Conservation (phyloP, 2,888 invertebrate genomes). For the Drosophila multiciliata region DNA sequence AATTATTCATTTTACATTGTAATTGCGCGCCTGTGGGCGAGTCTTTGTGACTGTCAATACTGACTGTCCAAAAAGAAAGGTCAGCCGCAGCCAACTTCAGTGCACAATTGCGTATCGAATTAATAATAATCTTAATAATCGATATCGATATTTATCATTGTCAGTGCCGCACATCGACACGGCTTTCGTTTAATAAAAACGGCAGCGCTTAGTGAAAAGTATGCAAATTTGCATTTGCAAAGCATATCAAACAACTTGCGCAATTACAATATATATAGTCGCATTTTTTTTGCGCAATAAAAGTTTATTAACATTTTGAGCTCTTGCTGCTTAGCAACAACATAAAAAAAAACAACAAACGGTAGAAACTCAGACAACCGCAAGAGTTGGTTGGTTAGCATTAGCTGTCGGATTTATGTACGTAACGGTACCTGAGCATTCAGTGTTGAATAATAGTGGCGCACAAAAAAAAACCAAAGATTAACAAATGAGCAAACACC, state of each 20-base stretch:
- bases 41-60: conserved; percentile 5
- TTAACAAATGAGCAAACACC: conserved; percentile 68
- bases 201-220: conserved; percentile 4
- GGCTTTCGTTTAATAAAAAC: conserved; percentile 50
- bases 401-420: conserved; percentile 56
- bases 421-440: conserved; percentile 75
- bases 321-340: conserved; percentile 69
- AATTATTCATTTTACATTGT: conserved; percentile 60
- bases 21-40: conserved; percentile 42
- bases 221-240: conserved; percentile 52
- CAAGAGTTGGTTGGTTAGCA: conserved; percentile 65
- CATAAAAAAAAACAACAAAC: conserved; percentile 34
- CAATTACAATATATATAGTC: conserved; percentile 68
- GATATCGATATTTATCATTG: conserved; percentile 14
- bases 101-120: conserved; percentile 16
- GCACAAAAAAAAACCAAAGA: conserved; percentile 48
- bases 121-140: conserved; percentile 20
- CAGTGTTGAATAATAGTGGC: conserved; percentile 74
- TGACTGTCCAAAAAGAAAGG: conserved; percentile 13
- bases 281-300: conserved; percentile 66
- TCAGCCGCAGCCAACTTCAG: conserved; percentile 25
- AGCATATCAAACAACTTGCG: conserved; percentile 47
- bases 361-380: conserved; percentile 59
- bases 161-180: conserved; percentile 10
- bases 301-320: conserved; percentile 76